Base-by-base conservation (phyloP, 2,113 vertebrate genomes). In the Gallinago jamesoni region DNA sequence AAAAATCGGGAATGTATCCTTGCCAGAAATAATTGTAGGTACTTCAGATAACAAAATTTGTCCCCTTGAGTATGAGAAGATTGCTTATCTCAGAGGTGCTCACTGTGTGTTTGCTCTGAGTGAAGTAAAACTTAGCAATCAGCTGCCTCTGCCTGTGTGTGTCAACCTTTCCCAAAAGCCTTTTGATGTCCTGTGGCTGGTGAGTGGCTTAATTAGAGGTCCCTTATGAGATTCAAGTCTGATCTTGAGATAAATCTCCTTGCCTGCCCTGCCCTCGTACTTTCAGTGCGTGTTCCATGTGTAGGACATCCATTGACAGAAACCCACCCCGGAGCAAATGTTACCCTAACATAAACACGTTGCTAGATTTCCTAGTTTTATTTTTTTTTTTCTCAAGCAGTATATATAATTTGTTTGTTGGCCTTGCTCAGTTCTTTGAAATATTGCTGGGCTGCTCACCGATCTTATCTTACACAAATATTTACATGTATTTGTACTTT, bases 401-500 rank as follows among this genome's bases (percentile, higher is more conserved):
- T 66, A 75, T 80, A 88, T 74, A 96, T 95, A 92, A 95, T 96
- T 95, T 91, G 80, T 23, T 92, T 95, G 93, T 96, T 92, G 59
- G 88, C 95, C 95, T 96, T 94, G 89, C 77, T 97, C 12, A 28
- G 79, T 69, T 89, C 75, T 89, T 97, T 97, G 95, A 98, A 97
- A 97, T 96, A 96, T 94, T 82, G 86, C 95, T 95, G 4, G 52
- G 78, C 89, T 66, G 53, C 93, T 97, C 89, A 39, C 87, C 3
- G 70, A 97, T 96, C 91, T 95, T 97, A 97, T 96, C 96, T 97
- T 92, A 70, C 59, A 30, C 93, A 97, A 97, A 97, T 97, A 97
- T 97, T 97, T 95, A 96, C 63, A 30, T 0, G 24, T 77, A 52
- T 96, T 90, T 85, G 75, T 84, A 24, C 89, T 94, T 91, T 84